These are phyloP conservation scores for Melikaiella ostensackeni DNA, from an alignment of 2,888 invertebrate genomes.

Conservation along the genomic window DNA sequence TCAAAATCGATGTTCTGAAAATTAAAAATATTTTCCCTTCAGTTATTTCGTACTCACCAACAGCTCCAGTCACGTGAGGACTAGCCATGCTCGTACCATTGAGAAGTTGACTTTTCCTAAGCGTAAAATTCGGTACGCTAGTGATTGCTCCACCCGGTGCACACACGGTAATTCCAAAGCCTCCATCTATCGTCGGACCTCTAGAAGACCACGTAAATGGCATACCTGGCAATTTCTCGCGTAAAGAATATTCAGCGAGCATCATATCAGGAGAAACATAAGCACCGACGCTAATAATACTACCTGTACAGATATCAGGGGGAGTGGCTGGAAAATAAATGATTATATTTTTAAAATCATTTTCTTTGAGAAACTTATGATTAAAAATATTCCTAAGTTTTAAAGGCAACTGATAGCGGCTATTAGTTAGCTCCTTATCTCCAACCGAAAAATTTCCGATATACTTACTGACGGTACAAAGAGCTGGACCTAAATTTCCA, in stretches of 20 bases:
- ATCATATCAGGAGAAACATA: constrained; percentile 99
- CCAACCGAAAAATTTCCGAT: no score
- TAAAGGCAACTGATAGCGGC: no score
- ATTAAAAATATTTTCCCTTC: background rate
- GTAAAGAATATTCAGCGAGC: constrained; percentile 95
- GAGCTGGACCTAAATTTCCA: constrained; percentile 94
- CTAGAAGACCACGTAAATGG: constrained; percentile 96
- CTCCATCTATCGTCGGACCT: constrained; percentile 93
- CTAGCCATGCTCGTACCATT: constrained; percentile 99
- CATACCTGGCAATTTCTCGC: constrained; percentile 89
- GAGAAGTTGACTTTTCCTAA: constrained; percentile 92
- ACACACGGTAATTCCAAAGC: constrained; percentile 90
- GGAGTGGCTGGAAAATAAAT: constrained; percentile 80
- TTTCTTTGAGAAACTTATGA: background rate
- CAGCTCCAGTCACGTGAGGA: constrained; percentile 96
- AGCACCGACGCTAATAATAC: constrained; percentile 95
- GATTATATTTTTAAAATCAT: background rate
- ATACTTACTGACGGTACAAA: constrained; percentile 89
- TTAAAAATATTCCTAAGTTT: no score
- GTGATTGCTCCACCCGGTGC: constrained; percentile 97
- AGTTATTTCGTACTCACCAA: constrained; percentile 79
- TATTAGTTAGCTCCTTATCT: no score
- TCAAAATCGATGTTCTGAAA: background rate
- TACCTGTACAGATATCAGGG: constrained; percentile 89
- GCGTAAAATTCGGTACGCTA: constrained; percentile 92